phyloP scores from a whole-genome alignment of 2,797 vertebrate genomes.

The Acrossocheilus fasciatus region DNA sequence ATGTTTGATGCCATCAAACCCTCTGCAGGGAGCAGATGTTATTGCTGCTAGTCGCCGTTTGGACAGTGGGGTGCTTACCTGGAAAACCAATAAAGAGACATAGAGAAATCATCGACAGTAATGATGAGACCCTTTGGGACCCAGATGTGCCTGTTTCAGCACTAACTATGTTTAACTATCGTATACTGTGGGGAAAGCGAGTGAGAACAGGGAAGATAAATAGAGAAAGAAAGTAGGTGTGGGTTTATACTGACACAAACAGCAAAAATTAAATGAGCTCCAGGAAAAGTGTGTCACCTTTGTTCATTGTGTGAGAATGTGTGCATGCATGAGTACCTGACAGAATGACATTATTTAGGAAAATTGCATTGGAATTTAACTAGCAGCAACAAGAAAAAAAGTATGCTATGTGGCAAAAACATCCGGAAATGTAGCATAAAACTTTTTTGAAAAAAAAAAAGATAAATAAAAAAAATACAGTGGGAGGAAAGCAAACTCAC shows the following conservation, averaged over 20 bases:
- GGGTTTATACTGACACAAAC: conserved; percentile 18
- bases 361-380: background rate
- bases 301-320: background rate
- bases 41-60: conserved; percentile 57
- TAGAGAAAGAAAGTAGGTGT: conserved; percentile 18
- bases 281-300: conserved; percentile 7
- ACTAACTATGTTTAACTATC: background rate
- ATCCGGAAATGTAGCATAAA: background rate
- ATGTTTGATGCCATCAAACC: conserved; percentile 55
- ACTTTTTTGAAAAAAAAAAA: background rate
- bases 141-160: background rate
- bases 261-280: conserved; percentile 6
- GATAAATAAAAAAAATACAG: too few relatives aligned
- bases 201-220: conserved; percentile 38
- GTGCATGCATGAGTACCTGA: conserved; percentile 9
- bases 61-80: conserved; percentile 62
- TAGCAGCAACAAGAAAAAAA: background rate
- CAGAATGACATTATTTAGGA: conserved; percentile 1
- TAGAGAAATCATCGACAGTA: conserved; percentile 62
- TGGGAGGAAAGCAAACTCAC: background rate
- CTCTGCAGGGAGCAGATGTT: conserved; percentile 57
- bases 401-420: background rate
- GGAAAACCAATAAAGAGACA: conserved; percentile 62
- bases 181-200: conserved; percentile 3
- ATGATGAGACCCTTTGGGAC: conserved; percentile 65